These are phyloP conservation scores for Tauraco hartlaubi DNA, from an alignment of 2,797 vertebrate genomes.

Conservation along the genomic window DNA sequence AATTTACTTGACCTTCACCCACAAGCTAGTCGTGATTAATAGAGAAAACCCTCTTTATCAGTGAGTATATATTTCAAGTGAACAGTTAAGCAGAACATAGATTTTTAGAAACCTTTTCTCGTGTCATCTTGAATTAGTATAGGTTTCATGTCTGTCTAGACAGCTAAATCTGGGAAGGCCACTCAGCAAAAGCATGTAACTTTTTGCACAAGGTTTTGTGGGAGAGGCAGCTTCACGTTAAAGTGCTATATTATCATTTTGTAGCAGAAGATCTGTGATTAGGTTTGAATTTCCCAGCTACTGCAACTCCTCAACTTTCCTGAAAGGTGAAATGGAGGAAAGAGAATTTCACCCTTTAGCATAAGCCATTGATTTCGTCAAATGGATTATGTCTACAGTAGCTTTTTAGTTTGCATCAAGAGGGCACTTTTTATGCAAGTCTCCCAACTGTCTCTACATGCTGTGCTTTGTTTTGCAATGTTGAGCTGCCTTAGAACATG, in stretches of 20 bases:
- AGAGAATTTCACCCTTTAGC: neutral
- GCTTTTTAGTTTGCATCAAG: neutral
- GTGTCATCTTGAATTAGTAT: neutral
- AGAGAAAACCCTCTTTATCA: neutral
- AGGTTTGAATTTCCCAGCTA: neutral
- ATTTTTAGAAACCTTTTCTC: neutral
- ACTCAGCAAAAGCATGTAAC: neutral
- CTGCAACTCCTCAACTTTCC: neutral
- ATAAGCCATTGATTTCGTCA: neutral
- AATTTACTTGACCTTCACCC: neutral
- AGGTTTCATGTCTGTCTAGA: neutral
- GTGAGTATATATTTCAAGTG: rapidly evolving
- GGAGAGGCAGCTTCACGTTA: neutral
- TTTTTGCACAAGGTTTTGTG: neutral
- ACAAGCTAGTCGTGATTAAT: neutral
- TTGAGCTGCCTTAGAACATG: neutral
- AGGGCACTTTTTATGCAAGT: neutral
- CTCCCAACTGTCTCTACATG: rapidly evolving
- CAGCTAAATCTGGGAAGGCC: neutral
- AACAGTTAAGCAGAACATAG: neutral
- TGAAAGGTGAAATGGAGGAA: neutral
- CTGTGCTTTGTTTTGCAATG: neutral
- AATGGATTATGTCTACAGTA: neutral
- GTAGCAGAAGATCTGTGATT: neutral
- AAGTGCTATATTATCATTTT: neutral